Evolutionary conservation across 2,888 invertebrate species (phyloP).

Genomic region (Eilema caniola): DNA sequence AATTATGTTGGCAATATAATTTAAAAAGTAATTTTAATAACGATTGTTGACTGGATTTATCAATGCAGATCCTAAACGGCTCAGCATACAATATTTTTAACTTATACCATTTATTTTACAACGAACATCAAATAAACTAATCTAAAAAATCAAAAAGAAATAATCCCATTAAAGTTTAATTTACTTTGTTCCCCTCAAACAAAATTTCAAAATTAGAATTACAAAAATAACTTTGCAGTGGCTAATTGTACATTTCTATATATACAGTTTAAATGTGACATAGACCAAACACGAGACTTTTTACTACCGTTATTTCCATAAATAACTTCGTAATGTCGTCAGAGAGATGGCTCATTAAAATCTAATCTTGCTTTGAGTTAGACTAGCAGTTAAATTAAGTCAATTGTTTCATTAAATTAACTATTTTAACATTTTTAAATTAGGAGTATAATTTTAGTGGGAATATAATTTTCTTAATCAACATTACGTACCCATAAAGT

Average conservation of each 20-base stretch:
- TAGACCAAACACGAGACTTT: constrained; percentile 27
- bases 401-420: constrained; percentile 28
- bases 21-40: no score
- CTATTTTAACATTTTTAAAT: constrained; percentile 19
- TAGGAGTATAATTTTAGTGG: constrained; percentile 10
- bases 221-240: constrained; percentile 17
- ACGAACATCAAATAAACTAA: neutral
- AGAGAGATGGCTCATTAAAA: constrained; percentile 46
- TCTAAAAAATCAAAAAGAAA: neutral
- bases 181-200: constrained; percentile 15
- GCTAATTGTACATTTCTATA: constrained; percentile 24
- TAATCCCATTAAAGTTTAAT: neutral
- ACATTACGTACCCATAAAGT: neutral
- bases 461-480: neutral
- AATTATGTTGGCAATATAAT: no score
- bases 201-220: constrained; percentile 15
- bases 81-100: no score
- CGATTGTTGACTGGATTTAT: no score
- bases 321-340: constrained; percentile 45
- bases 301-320: constrained; percentile 34
- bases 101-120: neutral
- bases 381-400: constrained; percentile 25
- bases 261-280: constrained; percentile 17
- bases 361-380: constrained; percentile 46
- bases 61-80: no score